Evolutionary conservation across 2,113 vertebrate genomes (phyloP).

Genomic region (Theristicus caerulescens): DNA sequence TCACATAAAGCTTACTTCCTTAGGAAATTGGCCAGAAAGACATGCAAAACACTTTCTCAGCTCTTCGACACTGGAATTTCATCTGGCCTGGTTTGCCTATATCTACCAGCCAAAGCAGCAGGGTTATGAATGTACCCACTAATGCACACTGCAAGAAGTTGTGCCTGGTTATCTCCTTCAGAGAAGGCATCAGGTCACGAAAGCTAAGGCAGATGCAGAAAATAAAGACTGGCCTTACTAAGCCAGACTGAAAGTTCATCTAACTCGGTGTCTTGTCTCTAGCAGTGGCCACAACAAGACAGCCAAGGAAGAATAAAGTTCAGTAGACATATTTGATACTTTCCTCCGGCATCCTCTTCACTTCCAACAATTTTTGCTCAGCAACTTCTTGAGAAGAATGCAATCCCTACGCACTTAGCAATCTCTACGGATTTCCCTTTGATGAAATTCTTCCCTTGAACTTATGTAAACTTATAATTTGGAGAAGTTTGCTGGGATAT

Average conservation of each 20-base stretch:
- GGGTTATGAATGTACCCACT: background rate
- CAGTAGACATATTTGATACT: background rate
- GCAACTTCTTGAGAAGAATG: background rate
- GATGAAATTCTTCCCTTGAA: background rate
- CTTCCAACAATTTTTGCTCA: background rate
- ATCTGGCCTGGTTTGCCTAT: background rate
- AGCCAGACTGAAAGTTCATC: background rate
- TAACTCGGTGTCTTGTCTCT: background rate
- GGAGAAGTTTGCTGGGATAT: background rate
- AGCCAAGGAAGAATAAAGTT: background rate
- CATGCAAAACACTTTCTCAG: background rate
- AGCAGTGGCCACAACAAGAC: background rate
- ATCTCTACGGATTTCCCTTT: background rate
- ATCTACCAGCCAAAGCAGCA: background rate
- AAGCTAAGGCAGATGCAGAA: background rate
- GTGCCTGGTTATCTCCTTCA: background rate
- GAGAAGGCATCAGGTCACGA: background rate
- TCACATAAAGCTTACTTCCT: background rate
- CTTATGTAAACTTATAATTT: background rate
- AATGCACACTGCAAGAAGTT: background rate
- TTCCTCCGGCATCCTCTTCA: background rate
- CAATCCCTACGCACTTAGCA: background rate
- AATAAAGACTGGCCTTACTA: background rate
- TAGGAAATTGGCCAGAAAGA: background rate
- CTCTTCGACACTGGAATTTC: background rate